Percentiles rank a stretch among this genome's conserved stretches.
Evolutionary conservation across 2,888 invertebrate species (phyloP).

Genomic region (Kuschelorhynchus macadamiae): DNA sequence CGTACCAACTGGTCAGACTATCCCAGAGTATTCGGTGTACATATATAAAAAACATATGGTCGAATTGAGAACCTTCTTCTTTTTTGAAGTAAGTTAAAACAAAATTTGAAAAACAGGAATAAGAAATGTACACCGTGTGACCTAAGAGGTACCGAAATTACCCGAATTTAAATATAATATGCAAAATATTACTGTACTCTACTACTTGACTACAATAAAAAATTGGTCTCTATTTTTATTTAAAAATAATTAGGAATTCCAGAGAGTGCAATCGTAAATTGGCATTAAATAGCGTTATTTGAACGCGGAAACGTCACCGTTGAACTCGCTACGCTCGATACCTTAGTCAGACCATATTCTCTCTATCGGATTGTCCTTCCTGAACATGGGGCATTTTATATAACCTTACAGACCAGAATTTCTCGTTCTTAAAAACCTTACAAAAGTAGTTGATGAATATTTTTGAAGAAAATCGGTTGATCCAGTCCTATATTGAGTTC

Average conservation of each 20-base stretch:
- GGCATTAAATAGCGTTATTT: slow-evolving; percentile 48
- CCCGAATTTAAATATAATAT: no score
- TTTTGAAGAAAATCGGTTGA: no score
- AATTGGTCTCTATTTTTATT: slow-evolving; percentile 14
- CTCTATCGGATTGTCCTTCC: slow-evolving; percentile 46
- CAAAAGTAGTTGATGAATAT: not conserved
- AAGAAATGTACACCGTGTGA: no score
- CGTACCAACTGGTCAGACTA: no score
- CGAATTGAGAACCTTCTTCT: no score
- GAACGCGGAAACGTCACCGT: slow-evolving; percentile 47
- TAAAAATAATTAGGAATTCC: slow-evolving; percentile 44
- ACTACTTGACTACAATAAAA: slow-evolving; percentile 8
- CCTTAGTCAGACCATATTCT: slow-evolving; percentile 41
- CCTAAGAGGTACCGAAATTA: no score
- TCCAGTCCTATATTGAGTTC: no score
- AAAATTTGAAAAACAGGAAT: no score
- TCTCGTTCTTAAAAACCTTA: not conserved
- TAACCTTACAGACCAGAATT: slow-evolving; percentile 12
- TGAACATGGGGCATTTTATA: slow-evolving; percentile 25
- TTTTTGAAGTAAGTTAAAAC: no score
- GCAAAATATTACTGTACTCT: no score
- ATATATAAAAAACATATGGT: no score
- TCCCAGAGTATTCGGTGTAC: no score
- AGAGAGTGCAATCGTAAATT: slow-evolving; percentile 39
- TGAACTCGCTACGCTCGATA: slow-evolving; percentile 45